Base-by-base conservation (phyloP, 2,888 invertebrate genomes). In the Eupithecia exiguata region DNA sequence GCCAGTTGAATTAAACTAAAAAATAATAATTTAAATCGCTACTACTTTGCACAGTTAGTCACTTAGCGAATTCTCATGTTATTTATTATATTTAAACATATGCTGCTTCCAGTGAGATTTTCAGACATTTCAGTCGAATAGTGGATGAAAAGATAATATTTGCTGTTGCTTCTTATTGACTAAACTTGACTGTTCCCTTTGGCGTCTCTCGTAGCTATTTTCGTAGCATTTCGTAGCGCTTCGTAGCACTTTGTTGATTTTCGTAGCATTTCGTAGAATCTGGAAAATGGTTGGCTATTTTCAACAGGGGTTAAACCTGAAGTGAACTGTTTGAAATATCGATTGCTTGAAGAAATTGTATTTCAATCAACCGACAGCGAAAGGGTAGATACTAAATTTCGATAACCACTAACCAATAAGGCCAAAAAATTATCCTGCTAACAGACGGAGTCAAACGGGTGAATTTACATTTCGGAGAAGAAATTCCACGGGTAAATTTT, bases 71-170 rank as follows among this genome's bases (percentile, higher is more conserved):
- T 21, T 58, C 25, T 25, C 25, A 10, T 21, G 2, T 12, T 25
- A 58, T 58, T 58, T n/a, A n/a, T n/a, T n/a, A n/a, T n/a, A n/a
- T n/a, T n/a, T n/a, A n/a, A n/a, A n/a, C n/a, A n/a, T n/a, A n/a
- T n/a, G n/a, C n/a, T 30, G 61, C 21, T 53, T 53, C 25, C 25
- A 25, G 58, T 58, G 12, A 25, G 12, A 21, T 58, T 53, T 21
- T 53, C 10, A 58, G 25, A 21, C 58, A 58, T 58, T 58, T 58
- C 14, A 12, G 12, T 53, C 10, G 21, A 53, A n/a, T 21, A 53
- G 53, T 58, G 14, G 4, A 62, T 62, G 30, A 62, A 62, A 35
- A 62, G 35, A 62, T 35, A 62, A 62, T 62, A 62, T 62, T 62
- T 61, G 61, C n/a, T 6, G n/a, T 49, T 53, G 53, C 35, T 35